phyloP scores from a whole-genome alignment of 2,113 vertebrate species.

The Oryctolagus cuniculus region DNA sequence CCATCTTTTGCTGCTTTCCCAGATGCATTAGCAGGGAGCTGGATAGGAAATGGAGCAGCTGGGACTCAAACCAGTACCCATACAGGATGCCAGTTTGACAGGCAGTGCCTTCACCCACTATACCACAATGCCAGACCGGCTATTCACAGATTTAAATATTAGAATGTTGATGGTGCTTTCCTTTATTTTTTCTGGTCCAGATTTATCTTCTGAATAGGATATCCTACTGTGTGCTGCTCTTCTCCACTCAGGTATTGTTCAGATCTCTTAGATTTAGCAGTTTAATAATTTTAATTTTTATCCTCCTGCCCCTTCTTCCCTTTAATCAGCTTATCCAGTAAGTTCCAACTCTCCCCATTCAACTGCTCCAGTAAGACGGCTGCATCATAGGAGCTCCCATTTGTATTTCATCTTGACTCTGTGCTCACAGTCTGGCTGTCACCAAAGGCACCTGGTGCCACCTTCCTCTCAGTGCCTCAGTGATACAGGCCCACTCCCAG shows the following conservation, averaged over 20 bases:
- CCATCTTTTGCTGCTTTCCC: no score
- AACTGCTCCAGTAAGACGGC: background rate
- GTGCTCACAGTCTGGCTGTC: background rate
- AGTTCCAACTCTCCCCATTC: background rate
- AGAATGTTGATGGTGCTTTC: background rate
- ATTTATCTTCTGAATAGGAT: slow-evolving; percentile 27
- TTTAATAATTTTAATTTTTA: slow-evolving; percentile 1
- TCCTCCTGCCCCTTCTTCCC: background rate
- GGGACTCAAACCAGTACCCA: no score
- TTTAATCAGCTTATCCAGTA: background rate
- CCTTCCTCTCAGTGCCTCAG: background rate
- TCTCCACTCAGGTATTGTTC: background rate
- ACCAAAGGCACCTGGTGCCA: background rate
- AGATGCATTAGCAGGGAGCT: no score
- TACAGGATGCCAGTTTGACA: no score
- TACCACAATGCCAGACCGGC: no score
- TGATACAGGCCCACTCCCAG: background rate
- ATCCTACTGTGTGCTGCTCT: background rate
- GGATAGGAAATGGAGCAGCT: no score
- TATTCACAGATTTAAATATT: background rate
- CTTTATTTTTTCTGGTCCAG: slow-evolving; percentile 8
- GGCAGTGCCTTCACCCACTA: no score
- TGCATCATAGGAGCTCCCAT: background rate
- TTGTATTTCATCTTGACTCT: background rate
- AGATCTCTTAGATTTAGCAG: background rate